A percentile compares a stretch with the other conserved stretches of the same genome.
phyloP scores from a whole-genome alignment of 1,140 invertebrate species.

The Venturia canescens region DNA sequence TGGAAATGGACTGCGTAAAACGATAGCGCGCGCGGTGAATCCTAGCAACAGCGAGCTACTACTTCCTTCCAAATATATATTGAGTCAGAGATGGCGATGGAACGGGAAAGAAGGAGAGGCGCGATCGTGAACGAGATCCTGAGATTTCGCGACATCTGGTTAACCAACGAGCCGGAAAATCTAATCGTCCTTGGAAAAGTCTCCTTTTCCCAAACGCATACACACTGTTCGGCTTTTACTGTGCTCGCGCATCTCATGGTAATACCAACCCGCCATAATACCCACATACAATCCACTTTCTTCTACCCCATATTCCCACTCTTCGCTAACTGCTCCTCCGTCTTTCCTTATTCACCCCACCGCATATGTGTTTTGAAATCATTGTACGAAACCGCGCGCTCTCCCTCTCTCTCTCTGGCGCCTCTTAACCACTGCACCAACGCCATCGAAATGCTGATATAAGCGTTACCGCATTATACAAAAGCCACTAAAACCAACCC shows the following conservation, averaged over 20 bases:
- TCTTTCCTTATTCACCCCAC: neutral
- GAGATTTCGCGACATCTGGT: conserved; percentile 40
- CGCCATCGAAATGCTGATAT: neutral
- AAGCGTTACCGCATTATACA: conserved; percentile 11
- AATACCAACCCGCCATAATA: neutral
- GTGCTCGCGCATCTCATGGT: conserved; percentile 2
- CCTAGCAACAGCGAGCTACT: neutral
- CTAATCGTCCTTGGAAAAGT: conserved; percentile 40
- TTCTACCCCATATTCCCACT: neutral
- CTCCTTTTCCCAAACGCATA: neutral
- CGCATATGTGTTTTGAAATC: conserved; percentile 43
- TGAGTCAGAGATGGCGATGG: neutral
- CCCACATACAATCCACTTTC: neutral
- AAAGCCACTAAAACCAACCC: neutral
- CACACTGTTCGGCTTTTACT: neutral
- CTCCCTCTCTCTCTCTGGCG: conserved; percentile 27
- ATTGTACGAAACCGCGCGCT: neutral
- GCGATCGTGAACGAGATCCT: no score
- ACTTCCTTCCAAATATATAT: neutral
- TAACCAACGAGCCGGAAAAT: conserved; percentile 46
- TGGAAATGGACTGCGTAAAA: conserved; percentile 46
- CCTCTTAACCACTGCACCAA: neutral
- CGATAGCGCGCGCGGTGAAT: conserved; percentile 30
- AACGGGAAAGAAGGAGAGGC: neutral
- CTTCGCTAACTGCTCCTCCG: neutral